These are phyloP conservation scores for Drosophila pandora DNA, from an alignment of 1,140 invertebrate genomes.

Conservation along the genomic window DNA sequence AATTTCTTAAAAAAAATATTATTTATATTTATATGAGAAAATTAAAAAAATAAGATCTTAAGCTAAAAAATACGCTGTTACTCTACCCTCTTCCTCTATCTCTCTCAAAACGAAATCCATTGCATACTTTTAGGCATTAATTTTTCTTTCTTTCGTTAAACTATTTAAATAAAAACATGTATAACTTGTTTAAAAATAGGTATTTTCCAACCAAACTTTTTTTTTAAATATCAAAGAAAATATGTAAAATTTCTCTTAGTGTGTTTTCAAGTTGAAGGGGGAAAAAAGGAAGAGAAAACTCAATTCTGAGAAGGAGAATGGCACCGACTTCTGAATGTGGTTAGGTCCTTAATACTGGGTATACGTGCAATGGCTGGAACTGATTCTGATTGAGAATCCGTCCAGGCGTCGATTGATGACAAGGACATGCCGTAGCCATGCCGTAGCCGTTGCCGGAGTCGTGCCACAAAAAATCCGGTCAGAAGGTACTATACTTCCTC, in stretches of 20 bases:
- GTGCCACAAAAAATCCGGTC: conserved; percentile 14
- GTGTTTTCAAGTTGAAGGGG: not conserved
- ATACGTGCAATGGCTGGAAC: conserved; percentile 9
- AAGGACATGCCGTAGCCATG: conserved; percentile 18
- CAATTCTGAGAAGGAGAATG: conserved; percentile 2
- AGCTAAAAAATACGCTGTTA: too few species aligned
- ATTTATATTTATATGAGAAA: too few species aligned
- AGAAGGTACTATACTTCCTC: conserved; percentile 5
- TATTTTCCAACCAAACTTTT: too few species aligned
- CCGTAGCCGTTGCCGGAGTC: conserved; percentile 3
- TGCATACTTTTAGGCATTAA: too few species aligned
- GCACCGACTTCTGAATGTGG: conserved; percentile 25
- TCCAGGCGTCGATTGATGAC: conserved; percentile 33
- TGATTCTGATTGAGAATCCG: conserved; percentile 56
- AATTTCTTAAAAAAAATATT: not conserved
- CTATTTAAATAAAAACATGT: too few species aligned
- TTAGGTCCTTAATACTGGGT: conserved; percentile 26
- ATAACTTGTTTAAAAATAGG: too few species aligned
- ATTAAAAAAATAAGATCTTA: too few species aligned
- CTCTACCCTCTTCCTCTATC: too few species aligned
- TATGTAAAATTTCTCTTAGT: not conserved
- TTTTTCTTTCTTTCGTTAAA: too few species aligned
- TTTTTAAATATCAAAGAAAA: too few species aligned
- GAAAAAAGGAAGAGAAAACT: not conserved
- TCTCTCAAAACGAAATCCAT: too few species aligned